Conservation (phyloP, 1,140 invertebrate genomes). For the Bicyclus anynana region DNA sequence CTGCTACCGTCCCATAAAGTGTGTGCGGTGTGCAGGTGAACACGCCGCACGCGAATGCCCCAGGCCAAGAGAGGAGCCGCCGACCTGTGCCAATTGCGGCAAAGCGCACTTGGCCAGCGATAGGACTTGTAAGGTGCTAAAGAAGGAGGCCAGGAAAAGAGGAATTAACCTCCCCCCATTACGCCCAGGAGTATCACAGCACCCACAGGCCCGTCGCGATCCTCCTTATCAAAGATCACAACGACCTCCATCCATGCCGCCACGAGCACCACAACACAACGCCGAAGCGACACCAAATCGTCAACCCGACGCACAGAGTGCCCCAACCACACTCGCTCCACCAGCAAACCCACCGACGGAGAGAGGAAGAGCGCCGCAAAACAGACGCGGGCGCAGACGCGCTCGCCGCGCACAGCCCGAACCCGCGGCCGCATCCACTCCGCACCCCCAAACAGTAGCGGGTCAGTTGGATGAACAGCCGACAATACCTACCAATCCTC, state of each 20-base stretch:
- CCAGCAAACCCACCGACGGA: not conserved
- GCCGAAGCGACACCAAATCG: not conserved
- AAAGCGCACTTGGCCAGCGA: conserved; percentile 9
- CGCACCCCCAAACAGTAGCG: not conserved
- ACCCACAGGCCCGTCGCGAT: not conserved
- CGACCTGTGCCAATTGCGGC: conserved; percentile 6
- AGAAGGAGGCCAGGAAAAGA: not conserved
- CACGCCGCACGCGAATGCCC: conserved; percentile 7
- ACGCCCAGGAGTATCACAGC: not conserved
- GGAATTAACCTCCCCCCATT: not conserved
- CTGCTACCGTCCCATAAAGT: conserved; percentile 13
- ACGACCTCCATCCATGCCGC: not conserved
- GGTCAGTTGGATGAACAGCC: not conserved
- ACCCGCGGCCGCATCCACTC: not conserved
- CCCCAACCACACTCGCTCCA: not conserved
- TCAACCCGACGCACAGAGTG: not conserved
- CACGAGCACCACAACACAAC: not conserved
- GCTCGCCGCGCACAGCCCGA: not conserved
- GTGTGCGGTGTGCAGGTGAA: not conserved
- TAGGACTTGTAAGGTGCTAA: not conserved
- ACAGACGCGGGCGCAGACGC: not conserved
- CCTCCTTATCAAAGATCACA: too few relatives aligned
- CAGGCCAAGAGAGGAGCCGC: not conserved
- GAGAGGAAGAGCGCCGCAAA: not conserved
- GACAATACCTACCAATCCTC: not conserved